Evolutionary conservation across 2,113 vertebrate species (phyloP), one percentile per base, ranked within the genome.

Genomic region (Calypte anna): DNA sequence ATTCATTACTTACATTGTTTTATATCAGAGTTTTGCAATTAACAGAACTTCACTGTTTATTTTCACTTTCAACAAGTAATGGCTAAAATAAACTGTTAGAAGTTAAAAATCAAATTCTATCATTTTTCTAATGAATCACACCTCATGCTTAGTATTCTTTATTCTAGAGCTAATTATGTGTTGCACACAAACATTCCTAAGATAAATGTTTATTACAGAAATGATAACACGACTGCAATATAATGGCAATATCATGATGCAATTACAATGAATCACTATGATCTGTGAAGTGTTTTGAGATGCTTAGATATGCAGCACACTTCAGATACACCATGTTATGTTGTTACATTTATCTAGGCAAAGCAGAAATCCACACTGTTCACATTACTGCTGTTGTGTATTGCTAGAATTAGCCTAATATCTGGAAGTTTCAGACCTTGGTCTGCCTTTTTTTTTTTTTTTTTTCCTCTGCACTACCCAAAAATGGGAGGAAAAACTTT

Each of bases 201-300:
- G 90, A 96, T 94, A 95, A 96, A 96, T 96, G 93, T 96, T 97
- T 97, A 95, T 94, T 96, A 95, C 33, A 1, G 90, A 90, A 95
- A 95, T 82, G 81, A 94, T 95, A 97, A 94, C 91, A 94, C 63
- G 84, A 94, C 93, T 97, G 93, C 84, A 94, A 73, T 90, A 85
- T 84, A 97, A 97, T 93, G 75, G 90, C 82, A 94, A 74, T 88
- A 95, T 88, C 90, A 95, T 83, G 87, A 88, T 94, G 91, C 87
- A 95, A 95, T 96, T 96, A 96, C 84, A 96, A 90, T 93, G 90
- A 93, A 97, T 97, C 91, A 95, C 67, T 74, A 12, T 82, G 82
- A 95, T 63, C 87, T 64, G 19, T 86, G 82, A 82, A 97, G 84
- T 76, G 72, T 70, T 94, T 82, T 51, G 75, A 91, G 89, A 95